Evolutionary conservation across 2,797 vertebrate species (phyloP), one percentile per base, ranked within the genome.

Genomic region (Etheostoma perlongum): DNA sequence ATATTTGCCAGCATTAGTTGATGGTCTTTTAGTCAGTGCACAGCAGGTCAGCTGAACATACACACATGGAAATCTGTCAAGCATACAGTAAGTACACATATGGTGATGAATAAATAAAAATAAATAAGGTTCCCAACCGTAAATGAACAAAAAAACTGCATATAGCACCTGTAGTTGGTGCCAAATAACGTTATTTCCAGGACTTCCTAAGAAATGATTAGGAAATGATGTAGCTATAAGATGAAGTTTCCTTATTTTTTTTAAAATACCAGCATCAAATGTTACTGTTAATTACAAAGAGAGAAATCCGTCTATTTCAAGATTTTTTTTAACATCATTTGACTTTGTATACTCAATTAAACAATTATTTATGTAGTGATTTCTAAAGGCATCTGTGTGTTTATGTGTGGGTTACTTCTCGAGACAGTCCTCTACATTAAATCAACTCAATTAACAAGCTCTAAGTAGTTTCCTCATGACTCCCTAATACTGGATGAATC

Each of bases 401-500:
- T 9, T 36, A n/a, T 46, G 13, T 53, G 27, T 47, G 21, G 7
- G 6, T 40, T 21, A n/a, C 10, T 30, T 51, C 11, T 18, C 3
- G 9, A 55, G 12, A 52, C 4, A 10, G 10, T 27, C 3, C 6
- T 21, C 16, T 16, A 16, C 3, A 21, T 21, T 25, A 47, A 36
- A 40, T 40, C 10, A 40, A 11, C 36, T 40, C 5, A 58, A 30
- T 57, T 25, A 53, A 12, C 10, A 57, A 13, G 30, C 33, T 75
- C 12, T 58, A 74, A 79, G 53, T 46, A 64, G 4, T 53, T 68
- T 85, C 19, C 23, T 62, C 5, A n/a, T 16, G 18, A 52, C 25
- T 51, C 8, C 16, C 5, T 62, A 54, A 21, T 65, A 21, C 66
- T 72, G 71, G 68, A 54, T 78, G 25, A 67, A 67, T 67, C n/a